A percentile compares a stretch with the other conserved stretches of the same genome.
These are phyloP conservation scores for Balearica regulorum DNA, from an alignment of 2,797 vertebrate species.

Conservation along the genomic window DNA sequence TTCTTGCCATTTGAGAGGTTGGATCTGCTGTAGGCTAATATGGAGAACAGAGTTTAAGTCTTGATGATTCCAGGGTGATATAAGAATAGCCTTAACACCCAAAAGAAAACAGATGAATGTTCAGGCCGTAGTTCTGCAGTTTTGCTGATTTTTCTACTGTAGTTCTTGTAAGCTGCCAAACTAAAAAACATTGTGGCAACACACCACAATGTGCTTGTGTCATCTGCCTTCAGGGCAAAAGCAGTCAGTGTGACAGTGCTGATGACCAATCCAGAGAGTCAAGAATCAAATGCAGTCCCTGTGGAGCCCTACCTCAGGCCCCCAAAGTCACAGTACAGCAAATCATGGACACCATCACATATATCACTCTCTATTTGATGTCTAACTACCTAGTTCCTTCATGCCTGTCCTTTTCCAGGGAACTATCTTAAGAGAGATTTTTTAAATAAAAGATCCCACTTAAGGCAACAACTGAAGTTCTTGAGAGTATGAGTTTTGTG, in stretches of 20 bases:
- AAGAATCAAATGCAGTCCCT: not conserved
- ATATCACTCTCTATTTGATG: not conserved
- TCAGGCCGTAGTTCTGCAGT: not conserved
- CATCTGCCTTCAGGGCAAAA: not conserved
- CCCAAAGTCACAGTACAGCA: not conserved
- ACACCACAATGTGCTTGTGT: not conserved
- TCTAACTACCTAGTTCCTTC: not conserved
- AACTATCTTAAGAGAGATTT: not conserved
- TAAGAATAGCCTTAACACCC: not conserved
- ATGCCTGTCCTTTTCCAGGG: not conserved
- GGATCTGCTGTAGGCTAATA: not conserved
- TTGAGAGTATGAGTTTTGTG: not conserved
- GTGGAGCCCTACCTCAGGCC: not conserved
- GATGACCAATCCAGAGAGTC: not conserved
- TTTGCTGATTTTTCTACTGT: not conserved
- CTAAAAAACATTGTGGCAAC: not conserved
- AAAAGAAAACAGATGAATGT: not conserved
- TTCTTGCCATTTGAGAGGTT: not conserved
- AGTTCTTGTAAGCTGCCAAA: not conserved
- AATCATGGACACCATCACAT: not conserved
- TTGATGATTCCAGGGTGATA: not conserved
- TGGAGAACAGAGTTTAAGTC: not conserved
- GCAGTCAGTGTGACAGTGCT: not conserved
- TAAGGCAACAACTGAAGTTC: not conserved
- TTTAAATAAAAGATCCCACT: not conserved